These are phyloP conservation scores for Coptodon rendalli DNA, from an alignment of 2,113 vertebrate genomes.

Conservation along the genomic window DNA sequence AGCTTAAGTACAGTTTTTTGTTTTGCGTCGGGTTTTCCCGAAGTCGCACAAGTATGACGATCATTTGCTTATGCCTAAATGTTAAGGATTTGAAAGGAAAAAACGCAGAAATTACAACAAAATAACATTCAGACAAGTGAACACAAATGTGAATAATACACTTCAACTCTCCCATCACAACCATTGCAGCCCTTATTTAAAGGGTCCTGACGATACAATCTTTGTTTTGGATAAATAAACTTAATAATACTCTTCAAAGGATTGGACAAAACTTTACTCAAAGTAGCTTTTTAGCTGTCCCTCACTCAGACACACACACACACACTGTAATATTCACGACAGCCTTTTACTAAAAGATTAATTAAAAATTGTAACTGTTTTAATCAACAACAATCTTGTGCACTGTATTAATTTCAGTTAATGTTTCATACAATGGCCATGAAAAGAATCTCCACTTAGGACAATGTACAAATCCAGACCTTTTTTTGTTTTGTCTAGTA, in stretches of 20 bases:
- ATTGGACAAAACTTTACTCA: background rate
- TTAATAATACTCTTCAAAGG: background rate
- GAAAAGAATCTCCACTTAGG: background rate
- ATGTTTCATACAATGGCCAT: background rate
- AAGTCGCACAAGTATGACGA: background rate
- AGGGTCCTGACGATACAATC: background rate
- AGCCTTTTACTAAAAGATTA: background rate
- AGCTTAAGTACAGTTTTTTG: too few species aligned
- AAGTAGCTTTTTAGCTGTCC: background rate
- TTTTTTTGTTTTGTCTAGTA: background rate
- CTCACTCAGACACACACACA: background rate
- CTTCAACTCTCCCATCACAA: background rate
- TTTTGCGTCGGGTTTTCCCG: too few species aligned
- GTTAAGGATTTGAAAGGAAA: background rate
- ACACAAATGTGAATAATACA: background rate
- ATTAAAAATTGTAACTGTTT: background rate
- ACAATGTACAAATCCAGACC: background rate
- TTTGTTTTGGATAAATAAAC: background rate
- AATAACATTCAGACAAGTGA: background rate
- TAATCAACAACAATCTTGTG: background rate
- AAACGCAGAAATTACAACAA: background rate
- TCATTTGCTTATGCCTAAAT: background rate
- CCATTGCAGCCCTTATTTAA: background rate
- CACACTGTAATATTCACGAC: background rate
- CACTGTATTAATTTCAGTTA: background rate